Percentiles rank a stretch among this genome's conserved stretches.
Evolutionary conservation across 1,140 invertebrate species (phyloP).

Genomic region (Lordiphosa mommai): DNA sequence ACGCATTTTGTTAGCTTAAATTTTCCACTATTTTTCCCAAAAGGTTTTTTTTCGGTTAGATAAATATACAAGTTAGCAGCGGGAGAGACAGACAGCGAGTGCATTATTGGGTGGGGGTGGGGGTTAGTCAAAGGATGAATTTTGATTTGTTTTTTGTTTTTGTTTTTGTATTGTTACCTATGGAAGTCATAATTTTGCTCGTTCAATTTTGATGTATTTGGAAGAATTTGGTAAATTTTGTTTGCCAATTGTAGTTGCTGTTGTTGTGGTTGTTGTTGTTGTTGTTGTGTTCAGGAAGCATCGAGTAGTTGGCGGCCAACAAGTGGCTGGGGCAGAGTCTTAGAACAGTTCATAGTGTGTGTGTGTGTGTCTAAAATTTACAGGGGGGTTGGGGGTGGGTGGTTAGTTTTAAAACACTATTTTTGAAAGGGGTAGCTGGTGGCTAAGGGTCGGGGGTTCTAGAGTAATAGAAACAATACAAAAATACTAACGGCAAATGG

Average conservation of each 20-base stretch:
- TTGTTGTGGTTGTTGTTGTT: conserved; percentile 10
- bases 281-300: conserved; percentile 28
- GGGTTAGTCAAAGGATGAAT: conserved; percentile 4
- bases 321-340: conserved; percentile 15
- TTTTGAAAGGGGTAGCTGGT: too few species aligned
- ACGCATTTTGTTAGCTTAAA: too few species aligned
- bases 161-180: conserved; percentile 68
- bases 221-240: conserved; percentile 28
- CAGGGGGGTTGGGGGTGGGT: neutral
- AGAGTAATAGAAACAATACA: conserved; percentile 37
- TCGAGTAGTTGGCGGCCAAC: conserved; percentile 16
- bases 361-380: neutral
- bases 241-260: conserved; percentile 30
- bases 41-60: too few species aligned
- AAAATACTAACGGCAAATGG: conserved; percentile 79
- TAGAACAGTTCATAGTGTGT: conserved; percentile 14
- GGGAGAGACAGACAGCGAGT: too few species aligned
- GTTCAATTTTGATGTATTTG: conserved; percentile 36
- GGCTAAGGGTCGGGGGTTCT: conserved; percentile 1
- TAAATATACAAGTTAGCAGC: too few species aligned
- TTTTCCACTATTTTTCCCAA: too few species aligned
- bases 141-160: conserved; percentile 5
- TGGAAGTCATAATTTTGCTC: conserved; percentile 78
- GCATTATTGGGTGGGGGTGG: neutral
- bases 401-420: neutral